phyloP scores from a whole-genome alignment of 2,113 vertebrate species.

The Chrysochloris asiatica region DNA sequence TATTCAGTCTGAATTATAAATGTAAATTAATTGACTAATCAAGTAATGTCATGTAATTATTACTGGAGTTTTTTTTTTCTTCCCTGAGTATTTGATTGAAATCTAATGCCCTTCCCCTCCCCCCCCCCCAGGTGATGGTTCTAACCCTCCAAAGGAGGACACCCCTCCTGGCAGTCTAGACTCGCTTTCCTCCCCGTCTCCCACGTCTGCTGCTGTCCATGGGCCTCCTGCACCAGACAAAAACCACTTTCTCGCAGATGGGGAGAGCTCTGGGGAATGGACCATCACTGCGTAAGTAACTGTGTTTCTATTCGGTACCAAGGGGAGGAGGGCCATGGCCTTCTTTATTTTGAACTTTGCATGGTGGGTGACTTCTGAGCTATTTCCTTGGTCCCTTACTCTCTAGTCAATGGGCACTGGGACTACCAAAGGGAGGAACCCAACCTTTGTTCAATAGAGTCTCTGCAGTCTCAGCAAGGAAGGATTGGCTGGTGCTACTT shows the following conservation, averaged over 20 bases:
- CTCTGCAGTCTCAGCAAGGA: neutral
- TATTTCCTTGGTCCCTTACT: neutral
- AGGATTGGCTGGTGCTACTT: neutral
- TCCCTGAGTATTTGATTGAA: conserved; percentile 49
- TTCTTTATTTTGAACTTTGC: neutral
- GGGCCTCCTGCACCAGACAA: conserved; percentile 84
- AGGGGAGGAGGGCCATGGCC: neutral
- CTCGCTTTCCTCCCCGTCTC: conserved; percentile 95
- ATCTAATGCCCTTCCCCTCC: conserved; percentile 37
- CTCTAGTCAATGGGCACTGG: neutral
- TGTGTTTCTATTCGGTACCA: neutral
- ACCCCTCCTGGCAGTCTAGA: conserved; percentile 92
- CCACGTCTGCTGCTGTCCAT: conserved; percentile 81
- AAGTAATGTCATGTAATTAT: neutral
- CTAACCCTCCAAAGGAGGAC: conserved; percentile 86
- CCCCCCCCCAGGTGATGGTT: conserved; percentile 80
- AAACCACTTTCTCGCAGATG: conserved; percentile 83
- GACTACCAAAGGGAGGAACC: neutral
- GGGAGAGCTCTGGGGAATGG: conserved; percentile 81
- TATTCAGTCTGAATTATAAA: conserved; percentile 50
- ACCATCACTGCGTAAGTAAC: conserved; percentile 80
- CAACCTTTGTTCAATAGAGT: neutral
- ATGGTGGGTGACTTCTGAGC: neutral
- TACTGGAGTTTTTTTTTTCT: neutral
- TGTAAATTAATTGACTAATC: conserved; percentile 11